Percentiles rank a stretch among this genome's conserved stretches.
Evolutionary conservation across 2,888 invertebrate genomes (phyloP).

Genomic region (Sarcophaga rosellei): DNA sequence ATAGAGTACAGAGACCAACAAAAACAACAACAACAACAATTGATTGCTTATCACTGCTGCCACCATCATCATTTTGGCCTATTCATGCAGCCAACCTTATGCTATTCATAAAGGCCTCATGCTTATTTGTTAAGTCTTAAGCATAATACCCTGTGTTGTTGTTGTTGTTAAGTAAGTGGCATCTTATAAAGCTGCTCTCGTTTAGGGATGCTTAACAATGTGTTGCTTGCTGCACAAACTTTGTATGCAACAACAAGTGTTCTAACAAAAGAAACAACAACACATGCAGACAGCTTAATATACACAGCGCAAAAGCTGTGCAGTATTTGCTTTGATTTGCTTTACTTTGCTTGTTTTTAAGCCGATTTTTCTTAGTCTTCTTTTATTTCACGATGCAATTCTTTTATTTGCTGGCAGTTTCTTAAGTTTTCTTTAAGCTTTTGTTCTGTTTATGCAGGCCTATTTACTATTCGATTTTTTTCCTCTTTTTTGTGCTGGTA

Average conservation of each 20-base stretch:
- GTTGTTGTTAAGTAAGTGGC: too few species aligned
- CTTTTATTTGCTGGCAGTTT: constrained; percentile 44
- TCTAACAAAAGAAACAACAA: constrained; percentile 58
- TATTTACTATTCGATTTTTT: constrained; percentile 1
- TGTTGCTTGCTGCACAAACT: constrained; percentile 15
- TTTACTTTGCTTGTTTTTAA: background rate
- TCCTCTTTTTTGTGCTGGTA: constrained; percentile 26
- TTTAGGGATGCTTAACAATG: constrained; percentile 8
- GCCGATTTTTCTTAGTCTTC: constrained; percentile 17
- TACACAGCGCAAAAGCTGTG: constrained; percentile 29
- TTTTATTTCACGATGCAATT: background rate
- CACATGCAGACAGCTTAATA: constrained; percentile 72
- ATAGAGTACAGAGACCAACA: constrained; percentile 18
- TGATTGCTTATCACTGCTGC: constrained; percentile 60
- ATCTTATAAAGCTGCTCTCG: constrained; percentile 3
- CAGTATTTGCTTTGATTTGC: background rate
- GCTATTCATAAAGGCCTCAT: background rate
- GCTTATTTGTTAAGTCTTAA: background rate
- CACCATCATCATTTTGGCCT: background rate
- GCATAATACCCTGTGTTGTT: too few species aligned
- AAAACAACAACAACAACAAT: constrained; percentile 48
- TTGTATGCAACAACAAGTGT: constrained; percentile 70
- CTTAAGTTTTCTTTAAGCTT: constrained; percentile 46
- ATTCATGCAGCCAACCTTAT: background rate
- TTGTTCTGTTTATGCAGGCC: constrained; percentile 56